Base-by-base conservation (phyloP, 2,113 vertebrate genomes). In the Eudyptes chrysolophus region DNA sequence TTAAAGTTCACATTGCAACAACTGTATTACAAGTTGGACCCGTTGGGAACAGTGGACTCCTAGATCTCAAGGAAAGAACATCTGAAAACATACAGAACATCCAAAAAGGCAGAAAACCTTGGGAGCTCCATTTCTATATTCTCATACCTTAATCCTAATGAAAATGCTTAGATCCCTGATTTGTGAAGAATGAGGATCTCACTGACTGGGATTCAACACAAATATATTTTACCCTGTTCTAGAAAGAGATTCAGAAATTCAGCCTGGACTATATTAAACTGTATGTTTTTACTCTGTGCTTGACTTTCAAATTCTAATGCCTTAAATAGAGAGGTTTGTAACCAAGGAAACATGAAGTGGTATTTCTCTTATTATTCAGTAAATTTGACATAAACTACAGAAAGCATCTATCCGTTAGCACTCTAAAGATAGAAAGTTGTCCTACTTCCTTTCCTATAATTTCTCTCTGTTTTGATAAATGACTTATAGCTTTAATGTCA, bases 341-440 rank as follows among this genome's bases (percentile, higher is more conserved):
- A 94, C 82, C 94, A 94, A 93, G 85, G 88, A 97, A 94, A 95
- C 88, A 55, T 42, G 46, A 79, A 93, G 34, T 54, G 44, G 25
- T 81, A 78, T 90, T 94, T 94, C 51, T 81, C 32, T 70, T 92
- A 62, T 70, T 95, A 84, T 90, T 81, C 83, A 71, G 42, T 58
- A 86, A 88, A 90, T 94, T 78, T 94, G 75, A 90, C 79, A 90
- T 36, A 85, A 96, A 60, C 44, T 72, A 48, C 51, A 94, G 66
- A 92, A 93, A 90, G 36, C 54, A 85, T 58, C 40, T 81, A 46
- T 77, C 62, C n/a, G 57, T 90, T 94, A 87, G 49, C 27, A 49
- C 40, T 92, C 38, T 66, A 74, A 84, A 84, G 20, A n/a, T 66
- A 77, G 46, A 88, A 86, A 51, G 54, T 70, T 90, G 68, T 70